These are phyloP conservation scores for Steinernema hermaphroditum DNA, from an alignment of 2,888 invertebrate genomes.

Conservation along the genomic window DNA sequence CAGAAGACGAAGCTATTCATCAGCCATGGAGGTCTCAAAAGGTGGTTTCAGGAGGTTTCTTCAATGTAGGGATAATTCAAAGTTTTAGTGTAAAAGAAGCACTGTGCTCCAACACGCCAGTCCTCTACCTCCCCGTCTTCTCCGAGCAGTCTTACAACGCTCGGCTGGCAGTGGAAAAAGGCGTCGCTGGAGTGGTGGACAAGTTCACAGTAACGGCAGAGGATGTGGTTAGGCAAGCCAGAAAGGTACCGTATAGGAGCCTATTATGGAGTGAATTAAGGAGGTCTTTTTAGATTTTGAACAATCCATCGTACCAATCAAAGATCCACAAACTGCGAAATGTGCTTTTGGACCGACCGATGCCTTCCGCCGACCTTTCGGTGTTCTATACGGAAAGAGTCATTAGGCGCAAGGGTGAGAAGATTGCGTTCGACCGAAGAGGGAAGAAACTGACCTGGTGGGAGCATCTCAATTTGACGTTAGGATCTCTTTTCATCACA, in stretches of 20 bases:
- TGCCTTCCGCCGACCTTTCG: not conserved
- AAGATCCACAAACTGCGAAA: not conserved
- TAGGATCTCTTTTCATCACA: too few species aligned
- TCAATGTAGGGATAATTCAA: not conserved
- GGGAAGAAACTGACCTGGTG: not conserved
- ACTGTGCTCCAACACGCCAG: constrained; percentile 26
- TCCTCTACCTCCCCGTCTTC: constrained; percentile 34
- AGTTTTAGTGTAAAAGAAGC: constrained; percentile 10
- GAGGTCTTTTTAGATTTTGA: not conserved
- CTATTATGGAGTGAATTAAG: not conserved
- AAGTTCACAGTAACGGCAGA: constrained; percentile 22
- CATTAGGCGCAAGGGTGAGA: not conserved
- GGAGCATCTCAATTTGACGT: not conserved
- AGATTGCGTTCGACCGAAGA: not conserved
- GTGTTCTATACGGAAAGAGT: constrained; percentile 13
- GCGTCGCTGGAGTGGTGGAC: constrained; percentile 16
- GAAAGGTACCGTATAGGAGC: not conserved
- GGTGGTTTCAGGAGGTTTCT: not conserved
- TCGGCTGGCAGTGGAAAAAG: not conserved
- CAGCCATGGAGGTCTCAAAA: constrained; percentile 35
- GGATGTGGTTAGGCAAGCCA: not conserved
- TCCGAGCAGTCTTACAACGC: constrained; percentile 35
- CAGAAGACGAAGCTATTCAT: constrained; percentile 29
- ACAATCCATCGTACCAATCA: not conserved
- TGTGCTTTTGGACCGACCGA: not conserved